Percentiles rank a stretch among this genome's conserved stretches.
Evolutionary conservation across 1,140 invertebrate species (phyloP).

Genomic region (Drosophila cardini): DNA sequence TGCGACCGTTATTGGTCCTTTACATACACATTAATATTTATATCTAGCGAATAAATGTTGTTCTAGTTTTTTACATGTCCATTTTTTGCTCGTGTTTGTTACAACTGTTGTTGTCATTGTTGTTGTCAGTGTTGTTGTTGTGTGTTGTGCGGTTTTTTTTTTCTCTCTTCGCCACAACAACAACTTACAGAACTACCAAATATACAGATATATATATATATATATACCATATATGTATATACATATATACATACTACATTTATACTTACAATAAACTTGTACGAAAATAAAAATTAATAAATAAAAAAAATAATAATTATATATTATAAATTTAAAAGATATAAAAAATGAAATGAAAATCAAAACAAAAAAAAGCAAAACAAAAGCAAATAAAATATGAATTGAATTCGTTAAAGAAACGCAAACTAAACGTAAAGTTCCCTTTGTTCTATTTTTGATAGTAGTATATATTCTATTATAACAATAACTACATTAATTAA

Average conservation of each 20-base stretch:
- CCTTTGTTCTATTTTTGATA: conserved; percentile 79
- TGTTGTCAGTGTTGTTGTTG: conserved; percentile 25
- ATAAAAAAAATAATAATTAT: conserved; percentile 6
- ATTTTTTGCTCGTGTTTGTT: conserved; percentile 50
- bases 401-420: neutral
- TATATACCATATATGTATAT: conserved; percentile 10
- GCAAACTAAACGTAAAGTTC: conserved; percentile 43
- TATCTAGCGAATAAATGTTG: conserved; percentile 50
- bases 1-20: conserved; percentile 52
- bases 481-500: conserved; percentile 28
- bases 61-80: conserved; percentile 54
- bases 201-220: conserved; percentile 5
- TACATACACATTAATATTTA: conserved; percentile 5
- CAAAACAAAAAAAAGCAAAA: conserved; percentile 1
- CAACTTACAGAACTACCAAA: conserved; percentile 37
- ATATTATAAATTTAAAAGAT: conserved; percentile 14
- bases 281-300: neutral
- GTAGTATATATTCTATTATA: conserved; percentile 60
- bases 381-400: neutral
- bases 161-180: conserved; percentile 47
- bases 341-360: neutral
- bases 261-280: conserved; percentile 16
- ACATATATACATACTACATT: conserved; percentile 32
- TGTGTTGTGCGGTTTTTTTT: conserved; percentile 11
- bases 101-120: conserved; percentile 43